phyloP scores from a whole-genome alignment of 2,797 vertebrate species.

The Tauraco hartlaubi region DNA sequence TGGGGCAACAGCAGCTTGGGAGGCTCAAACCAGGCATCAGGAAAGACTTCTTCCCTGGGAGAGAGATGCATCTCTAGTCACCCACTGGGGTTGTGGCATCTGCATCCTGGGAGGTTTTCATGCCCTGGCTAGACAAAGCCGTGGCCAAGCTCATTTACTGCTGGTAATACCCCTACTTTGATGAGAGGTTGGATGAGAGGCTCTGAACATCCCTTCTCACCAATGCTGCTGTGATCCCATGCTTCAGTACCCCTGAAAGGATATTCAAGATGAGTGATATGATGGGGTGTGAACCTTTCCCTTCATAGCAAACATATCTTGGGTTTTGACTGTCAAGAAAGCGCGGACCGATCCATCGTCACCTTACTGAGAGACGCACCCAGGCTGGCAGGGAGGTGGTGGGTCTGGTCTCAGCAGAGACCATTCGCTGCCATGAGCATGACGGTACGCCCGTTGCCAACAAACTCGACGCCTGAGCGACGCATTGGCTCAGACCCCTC shows the following conservation, averaged over 20 bases:
- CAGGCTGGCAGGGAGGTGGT: not conserved
- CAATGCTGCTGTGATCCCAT: not conserved
- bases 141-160: not conserved
- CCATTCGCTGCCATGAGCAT: fast-evolving
- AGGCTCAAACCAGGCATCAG: not conserved
- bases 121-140: not conserved
- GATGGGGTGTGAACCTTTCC: not conserved
- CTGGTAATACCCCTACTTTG: not conserved
- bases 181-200: not conserved
- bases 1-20: not conserved
- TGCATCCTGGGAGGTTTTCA: not conserved
- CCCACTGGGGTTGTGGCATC: not conserved
- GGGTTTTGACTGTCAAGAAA: not conserved
- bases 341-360: not conserved
- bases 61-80: not conserved
- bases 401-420: not conserved
- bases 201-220: not conserved
- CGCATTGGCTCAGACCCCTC: not conserved
- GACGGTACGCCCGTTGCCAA: not conserved
- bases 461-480: not conserved
- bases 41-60: not conserved
- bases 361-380: not conserved
- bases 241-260: not conserved
- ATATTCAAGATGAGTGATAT: not conserved
- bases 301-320: not conserved